phyloP scores from a whole-genome alignment of 2,113 vertebrate genomes.

The Equus przewalskii region DNA sequence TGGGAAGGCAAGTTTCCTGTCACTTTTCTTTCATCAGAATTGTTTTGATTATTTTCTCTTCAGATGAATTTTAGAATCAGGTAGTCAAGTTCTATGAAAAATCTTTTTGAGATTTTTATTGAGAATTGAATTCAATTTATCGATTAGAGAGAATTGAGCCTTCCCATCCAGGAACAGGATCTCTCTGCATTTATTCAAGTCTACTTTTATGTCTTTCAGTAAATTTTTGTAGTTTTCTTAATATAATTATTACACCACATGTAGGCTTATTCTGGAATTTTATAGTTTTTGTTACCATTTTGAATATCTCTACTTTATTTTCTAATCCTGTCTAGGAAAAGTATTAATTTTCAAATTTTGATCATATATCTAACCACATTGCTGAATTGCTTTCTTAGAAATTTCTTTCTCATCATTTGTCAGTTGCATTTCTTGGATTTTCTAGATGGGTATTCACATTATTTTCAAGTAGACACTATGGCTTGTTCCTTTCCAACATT shows the following conservation, averaged over 20 bases:
- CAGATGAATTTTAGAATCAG: conserved; percentile 41
- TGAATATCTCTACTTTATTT: conserved; percentile 39
- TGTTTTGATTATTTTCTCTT: conserved; percentile 36
- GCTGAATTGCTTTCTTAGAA: not conserved
- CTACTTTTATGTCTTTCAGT: conserved; percentile 39
- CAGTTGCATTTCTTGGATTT: conserved; percentile 2
- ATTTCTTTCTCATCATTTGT: not conserved
- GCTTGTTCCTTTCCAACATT: not conserved
- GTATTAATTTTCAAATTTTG: conserved; percentile 40
- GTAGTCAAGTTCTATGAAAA: not conserved
- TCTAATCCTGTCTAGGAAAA: conserved; percentile 31
- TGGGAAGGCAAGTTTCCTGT: not conserved
- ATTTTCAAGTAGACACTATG: not conserved
- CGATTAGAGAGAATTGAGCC: not conserved
- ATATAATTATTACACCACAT: not conserved
- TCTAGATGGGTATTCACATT: not conserved
- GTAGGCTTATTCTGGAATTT: not conserved
- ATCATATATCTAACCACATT: not conserved
- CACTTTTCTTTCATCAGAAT: conserved; percentile 5
- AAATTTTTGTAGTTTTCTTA: conserved; percentile 24
- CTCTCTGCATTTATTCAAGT: not conserved
- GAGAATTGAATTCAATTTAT: conserved; percentile 2
- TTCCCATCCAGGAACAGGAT: not conserved
- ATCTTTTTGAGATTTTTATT: not conserved
- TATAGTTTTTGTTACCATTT: conserved; percentile 15